Percentiles rank a stretch among this genome's conserved stretches.
Evolutionary conservation across 2,113 vertebrate genomes (phyloP).

Genomic region (Mustelus asterias): DNA sequence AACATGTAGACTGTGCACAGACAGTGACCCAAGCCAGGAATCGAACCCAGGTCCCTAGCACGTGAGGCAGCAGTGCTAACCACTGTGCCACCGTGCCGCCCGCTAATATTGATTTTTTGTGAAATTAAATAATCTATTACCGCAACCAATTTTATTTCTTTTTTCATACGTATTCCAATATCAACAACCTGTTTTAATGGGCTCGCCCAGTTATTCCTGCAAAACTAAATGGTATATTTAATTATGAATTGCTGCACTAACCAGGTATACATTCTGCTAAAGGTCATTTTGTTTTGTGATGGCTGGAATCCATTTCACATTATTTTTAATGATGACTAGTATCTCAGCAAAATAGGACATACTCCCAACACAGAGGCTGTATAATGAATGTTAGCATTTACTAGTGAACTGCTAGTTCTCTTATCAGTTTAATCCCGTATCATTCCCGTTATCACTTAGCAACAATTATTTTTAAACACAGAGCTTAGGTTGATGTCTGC

Average conservation of each 20-base stretch:
- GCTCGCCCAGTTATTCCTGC: background rate
- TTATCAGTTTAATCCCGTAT: background rate
- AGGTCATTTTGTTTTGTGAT: background rate
- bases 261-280: background rate
- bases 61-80: too few species aligned
- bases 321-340: background rate
- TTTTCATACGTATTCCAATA: background rate
- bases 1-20: too few species aligned
- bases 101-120: background rate
- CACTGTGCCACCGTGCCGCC: too few species aligned
- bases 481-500: slow-evolving; percentile 51
- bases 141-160: background rate
- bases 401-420: background rate
- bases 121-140: background rate
- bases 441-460: slow-evolving; percentile 43
- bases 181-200: background rate
- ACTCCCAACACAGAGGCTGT: background rate
- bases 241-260: background rate
- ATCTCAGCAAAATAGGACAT: background rate
- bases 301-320: background rate
- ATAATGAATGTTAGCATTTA: background rate
- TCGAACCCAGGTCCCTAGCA: too few species aligned
- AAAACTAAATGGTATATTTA: background rate
- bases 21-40: too few species aligned
- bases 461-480: slow-evolving; percentile 42